Conservation (phyloP, 2,888 invertebrate genomes). For the Thera britannica region DNA sequence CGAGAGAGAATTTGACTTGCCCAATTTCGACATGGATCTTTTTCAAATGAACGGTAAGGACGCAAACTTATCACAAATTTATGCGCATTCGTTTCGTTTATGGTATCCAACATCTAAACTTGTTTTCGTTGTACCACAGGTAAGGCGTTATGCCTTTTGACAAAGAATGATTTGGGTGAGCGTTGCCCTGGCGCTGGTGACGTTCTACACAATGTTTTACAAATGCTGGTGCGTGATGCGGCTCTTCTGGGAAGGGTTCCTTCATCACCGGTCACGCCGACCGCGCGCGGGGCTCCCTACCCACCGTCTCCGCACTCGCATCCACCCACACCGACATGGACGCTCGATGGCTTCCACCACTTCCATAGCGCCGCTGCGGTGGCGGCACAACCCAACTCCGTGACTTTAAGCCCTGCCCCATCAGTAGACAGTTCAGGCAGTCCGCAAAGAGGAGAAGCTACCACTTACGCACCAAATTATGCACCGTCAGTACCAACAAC, state of each 20-base stretch:
- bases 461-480: slow-evolving; percentile 70
- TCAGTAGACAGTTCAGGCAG: slow-evolving; percentile 95
- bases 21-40: slow-evolving; percentile 95
- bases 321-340: slow-evolving; percentile 92
- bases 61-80: slow-evolving; percentile 5
- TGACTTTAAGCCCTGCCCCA: slow-evolving; percentile 95
- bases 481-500: slow-evolving; percentile 69
- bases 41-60: slow-evolving; percentile 96
- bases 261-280: slow-evolving; percentile 93
- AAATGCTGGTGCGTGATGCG: slow-evolving; percentile 93
- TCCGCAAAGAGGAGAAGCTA: slow-evolving; percentile 89
- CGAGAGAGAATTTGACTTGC: slow-evolving; percentile 95
- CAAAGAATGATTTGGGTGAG: slow-evolving; percentile 95
- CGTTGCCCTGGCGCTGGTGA: slow-evolving; percentile 97
- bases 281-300: slow-evolving; percentile 88
- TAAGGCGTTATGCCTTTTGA: slow-evolving; percentile 95
- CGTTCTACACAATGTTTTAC: slow-evolving; percentile 96
- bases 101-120: slow-evolving; percentile 15
- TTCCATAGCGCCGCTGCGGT: slow-evolving; percentile 88
- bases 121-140: slow-evolving; percentile 78
- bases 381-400: slow-evolving; percentile 91
- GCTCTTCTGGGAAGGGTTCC: slow-evolving; percentile 91
- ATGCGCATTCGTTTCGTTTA: slow-evolving; percentile 19
- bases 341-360: slow-evolving; percentile 82
- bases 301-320: slow-evolving; percentile 93